Conservation (phyloP, 2,888 invertebrate genomes). For the Poecilus cupreus region DNA sequence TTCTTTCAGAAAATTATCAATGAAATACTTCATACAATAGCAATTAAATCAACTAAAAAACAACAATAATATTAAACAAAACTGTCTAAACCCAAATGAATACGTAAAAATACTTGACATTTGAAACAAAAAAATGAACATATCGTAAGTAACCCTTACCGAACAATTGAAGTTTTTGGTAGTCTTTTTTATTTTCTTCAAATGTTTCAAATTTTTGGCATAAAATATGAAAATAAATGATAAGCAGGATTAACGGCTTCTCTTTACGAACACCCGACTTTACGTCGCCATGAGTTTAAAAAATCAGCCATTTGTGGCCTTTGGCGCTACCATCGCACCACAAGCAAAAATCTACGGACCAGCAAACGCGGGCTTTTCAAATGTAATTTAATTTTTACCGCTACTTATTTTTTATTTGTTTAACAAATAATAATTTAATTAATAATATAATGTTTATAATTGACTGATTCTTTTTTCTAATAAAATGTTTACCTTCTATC, state of each 20-base stretch:
- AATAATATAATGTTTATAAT: no score
- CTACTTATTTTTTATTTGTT: no score
- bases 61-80: slow-evolving; percentile 35
- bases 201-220: slow-evolving; percentile 52
- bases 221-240: slow-evolving; percentile 57
- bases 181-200: slow-evolving; percentile 24
- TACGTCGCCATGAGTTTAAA: slow-evolving; percentile 60
- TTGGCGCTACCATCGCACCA: neutral
- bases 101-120: slow-evolving; percentile 38
- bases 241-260: slow-evolving; percentile 63
- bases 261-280: slow-evolving; percentile 64
- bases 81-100: neutral
- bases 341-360: neutral
- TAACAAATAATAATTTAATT: no score
- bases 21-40: neutral
- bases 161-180: slow-evolving; percentile 15
- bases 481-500: no score
- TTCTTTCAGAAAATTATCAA: neutral
- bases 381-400: neutral
- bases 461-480: no score
- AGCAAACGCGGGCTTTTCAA: neutral
- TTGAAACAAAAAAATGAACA: slow-evolving; percentile 1
- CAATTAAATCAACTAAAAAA: neutral
- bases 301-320: slow-evolving; percentile 13
- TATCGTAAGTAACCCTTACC: slow-evolving; percentile 43